These are phyloP conservation scores for Scrobipalpa costella DNA, from an alignment of 2,888 invertebrate genomes.

Conservation along the genomic window DNA sequence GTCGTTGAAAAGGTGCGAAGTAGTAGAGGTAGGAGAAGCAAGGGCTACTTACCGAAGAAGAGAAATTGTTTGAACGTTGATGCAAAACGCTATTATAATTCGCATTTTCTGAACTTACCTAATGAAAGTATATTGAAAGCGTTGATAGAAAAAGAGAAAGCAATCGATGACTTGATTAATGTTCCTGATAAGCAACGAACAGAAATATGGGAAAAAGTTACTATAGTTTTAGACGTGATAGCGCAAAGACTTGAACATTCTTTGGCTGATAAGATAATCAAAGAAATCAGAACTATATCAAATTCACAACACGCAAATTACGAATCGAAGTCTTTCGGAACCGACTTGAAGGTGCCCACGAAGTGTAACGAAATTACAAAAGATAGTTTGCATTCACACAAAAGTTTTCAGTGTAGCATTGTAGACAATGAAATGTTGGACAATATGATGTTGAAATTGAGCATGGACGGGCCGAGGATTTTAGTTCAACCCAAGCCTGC, in stretches of 20 bases:
- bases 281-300: conserved; percentile 49
- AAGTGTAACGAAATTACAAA: conserved; percentile 33
- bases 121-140: conserved; percentile 49
- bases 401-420: conserved; percentile 57
- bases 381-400: conserved; percentile 32
- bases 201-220: conserved; percentile 59
- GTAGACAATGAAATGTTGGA: conserved; percentile 58
- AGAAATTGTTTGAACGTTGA: not conserved
- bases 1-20: not conserved
- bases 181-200: conserved; percentile 20
- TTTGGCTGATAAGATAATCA: conserved; percentile 54
- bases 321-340: conserved; percentile 25
- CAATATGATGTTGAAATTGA: conserved; percentile 50
- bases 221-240: conserved; percentile 51
- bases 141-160: conserved; percentile 43
- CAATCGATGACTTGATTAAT: conserved; percentile 17
- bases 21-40: not conserved
- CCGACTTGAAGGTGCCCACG: not conserved
- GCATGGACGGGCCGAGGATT: conserved; percentile 38
- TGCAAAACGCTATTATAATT: not conserved
- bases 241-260: conserved; percentile 57
- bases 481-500: not conserved
- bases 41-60: not conserved
- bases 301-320: conserved; percentile 33
- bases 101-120: conserved; percentile 32